Conservation (phyloP, 1,140 invertebrate genomes). For the Acromyrmex charruanus region DNA sequence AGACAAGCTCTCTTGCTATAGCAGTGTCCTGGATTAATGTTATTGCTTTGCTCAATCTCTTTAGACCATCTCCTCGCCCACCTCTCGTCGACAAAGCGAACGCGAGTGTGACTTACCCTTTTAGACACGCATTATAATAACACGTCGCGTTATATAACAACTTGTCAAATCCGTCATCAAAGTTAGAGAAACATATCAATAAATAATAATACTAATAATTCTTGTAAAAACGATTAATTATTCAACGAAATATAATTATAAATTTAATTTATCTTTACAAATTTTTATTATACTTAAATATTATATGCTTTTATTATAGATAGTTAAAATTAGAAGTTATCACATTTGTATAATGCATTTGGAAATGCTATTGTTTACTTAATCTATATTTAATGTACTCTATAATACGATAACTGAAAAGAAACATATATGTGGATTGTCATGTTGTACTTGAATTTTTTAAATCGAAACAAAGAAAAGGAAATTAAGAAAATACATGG, state of each 20-base stretch:
- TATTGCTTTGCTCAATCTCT: constrained; percentile 83
- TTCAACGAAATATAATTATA: neutral
- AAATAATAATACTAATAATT: constrained; percentile 15
- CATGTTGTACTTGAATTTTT: no score
- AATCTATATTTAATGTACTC: no score
- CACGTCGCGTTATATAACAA: neutral
- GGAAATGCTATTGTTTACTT: no score
- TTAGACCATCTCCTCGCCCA: constrained; percentile 32
- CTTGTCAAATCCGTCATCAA: neutral
- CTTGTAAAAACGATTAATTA: neutral
- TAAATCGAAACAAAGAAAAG: no score
- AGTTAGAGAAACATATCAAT: neutral
- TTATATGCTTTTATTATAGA: no score
- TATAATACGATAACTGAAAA: no score
- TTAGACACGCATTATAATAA: neutral
- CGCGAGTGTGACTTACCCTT: constrained; percentile 7
- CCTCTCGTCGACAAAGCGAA: constrained; percentile 66
- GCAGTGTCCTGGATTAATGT: constrained; percentile 83
- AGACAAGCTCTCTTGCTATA: constrained; percentile 66
- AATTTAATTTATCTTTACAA: neutral
- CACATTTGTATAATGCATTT: no score
- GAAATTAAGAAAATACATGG: no score
- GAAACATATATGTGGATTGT: no score
- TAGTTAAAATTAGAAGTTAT: no score
- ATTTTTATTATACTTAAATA: constrained; percentile 3